Conservation (phyloP, 2,797 vertebrate species). For the Fratercula arctica region DNA sequence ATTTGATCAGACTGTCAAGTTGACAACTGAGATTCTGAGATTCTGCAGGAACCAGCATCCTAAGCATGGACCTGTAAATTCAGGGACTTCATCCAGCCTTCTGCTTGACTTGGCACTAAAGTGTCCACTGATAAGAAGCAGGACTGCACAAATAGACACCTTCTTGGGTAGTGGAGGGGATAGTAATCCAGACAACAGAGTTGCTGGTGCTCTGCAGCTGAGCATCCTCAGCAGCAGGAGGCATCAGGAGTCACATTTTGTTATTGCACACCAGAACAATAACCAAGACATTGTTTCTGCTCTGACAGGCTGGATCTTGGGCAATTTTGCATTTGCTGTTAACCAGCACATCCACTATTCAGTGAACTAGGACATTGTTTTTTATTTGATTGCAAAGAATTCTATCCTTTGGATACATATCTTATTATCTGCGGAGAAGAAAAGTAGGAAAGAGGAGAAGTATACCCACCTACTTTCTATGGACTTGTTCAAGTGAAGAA, state of each 20-base stretch:
- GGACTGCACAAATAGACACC: background rate
- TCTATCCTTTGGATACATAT: background rate
- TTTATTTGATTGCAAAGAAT: background rate
- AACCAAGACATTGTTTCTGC: background rate
- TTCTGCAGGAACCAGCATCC: background rate
- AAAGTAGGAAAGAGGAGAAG: background rate
- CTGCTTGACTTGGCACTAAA: background rate
- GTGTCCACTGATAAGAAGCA: background rate
- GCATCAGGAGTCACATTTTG: background rate
- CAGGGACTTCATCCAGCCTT: background rate
- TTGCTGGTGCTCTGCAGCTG: background rate
- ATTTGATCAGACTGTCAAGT: background rate
- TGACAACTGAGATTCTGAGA: background rate
- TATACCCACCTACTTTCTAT: background rate
- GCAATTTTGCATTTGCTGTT: background rate
- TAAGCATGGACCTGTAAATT: background rate
- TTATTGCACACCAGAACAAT: background rate
- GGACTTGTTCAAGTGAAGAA: background rate
- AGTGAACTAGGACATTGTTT: background rate
- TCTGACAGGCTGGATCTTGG: background rate
- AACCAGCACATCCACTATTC: background rate
- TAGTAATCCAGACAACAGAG: background rate
- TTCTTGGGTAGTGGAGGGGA: background rate
- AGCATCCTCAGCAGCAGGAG: background rate
- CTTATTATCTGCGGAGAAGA: background rate